Evolutionary conservation across 2,888 invertebrate species (phyloP).

Genomic region (Apoderus coryli): DNA sequence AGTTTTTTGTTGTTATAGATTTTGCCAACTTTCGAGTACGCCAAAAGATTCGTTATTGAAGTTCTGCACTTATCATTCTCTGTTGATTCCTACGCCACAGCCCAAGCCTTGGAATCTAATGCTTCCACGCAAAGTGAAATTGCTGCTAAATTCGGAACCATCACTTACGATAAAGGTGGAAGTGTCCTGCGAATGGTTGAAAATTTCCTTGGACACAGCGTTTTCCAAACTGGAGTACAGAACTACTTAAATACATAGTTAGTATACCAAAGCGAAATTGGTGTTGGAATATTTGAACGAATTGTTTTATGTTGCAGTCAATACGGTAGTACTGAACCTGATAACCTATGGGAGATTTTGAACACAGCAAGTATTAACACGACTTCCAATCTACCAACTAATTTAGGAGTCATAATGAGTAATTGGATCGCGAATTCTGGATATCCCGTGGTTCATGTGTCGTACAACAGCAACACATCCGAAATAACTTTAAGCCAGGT

Average conservation of each 20-base stretch:
- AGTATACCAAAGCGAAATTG: too few species aligned
- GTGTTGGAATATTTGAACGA: too few species aligned
- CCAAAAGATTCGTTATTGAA: conserved; percentile 18
- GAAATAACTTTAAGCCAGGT: too few species aligned
- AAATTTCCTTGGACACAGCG: conserved; percentile 12
- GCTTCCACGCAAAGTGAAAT: conserved; percentile 43
- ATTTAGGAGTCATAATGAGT: conserved; percentile 10
- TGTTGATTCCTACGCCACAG: conserved; percentile 39
- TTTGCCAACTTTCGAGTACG: conserved; percentile 16
- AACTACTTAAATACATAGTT: conserved; percentile 13
- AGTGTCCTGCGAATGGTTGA: conserved; percentile 16
- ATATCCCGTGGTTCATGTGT: conserved; percentile 13
- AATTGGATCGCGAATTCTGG: conserved; percentile 14
- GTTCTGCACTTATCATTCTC: conserved; percentile 32
- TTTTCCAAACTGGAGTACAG: conserved; percentile 13
- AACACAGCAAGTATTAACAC: conserved; percentile 2
- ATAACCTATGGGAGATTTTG: conserved; percentile 13
- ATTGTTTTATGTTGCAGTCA: too few species aligned
- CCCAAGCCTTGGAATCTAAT: conserved; percentile 42
- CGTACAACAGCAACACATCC: too few species aligned
- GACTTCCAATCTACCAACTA: conserved; percentile 6
- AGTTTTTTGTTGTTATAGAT: conserved; percentile 11
- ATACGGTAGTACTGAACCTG: conserved; percentile 11
- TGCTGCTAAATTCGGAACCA: conserved; percentile 45
- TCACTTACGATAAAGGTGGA: conserved; percentile 28